phyloP scores from a whole-genome alignment of 92 coral and sea anemone genomes.

The Montipora capitata region DNA sequence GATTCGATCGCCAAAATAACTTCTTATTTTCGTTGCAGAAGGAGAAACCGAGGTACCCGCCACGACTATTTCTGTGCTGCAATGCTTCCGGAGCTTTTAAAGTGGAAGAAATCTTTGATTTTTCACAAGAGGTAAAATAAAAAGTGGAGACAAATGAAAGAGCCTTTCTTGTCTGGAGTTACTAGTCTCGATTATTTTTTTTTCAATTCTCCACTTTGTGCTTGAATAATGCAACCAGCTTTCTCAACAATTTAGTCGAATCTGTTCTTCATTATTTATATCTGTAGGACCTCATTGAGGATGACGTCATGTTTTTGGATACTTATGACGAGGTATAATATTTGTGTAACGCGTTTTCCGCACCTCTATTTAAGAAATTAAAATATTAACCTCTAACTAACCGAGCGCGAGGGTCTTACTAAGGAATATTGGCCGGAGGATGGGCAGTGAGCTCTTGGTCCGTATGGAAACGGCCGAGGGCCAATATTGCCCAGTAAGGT shows the following conservation, averaged over 20 bases:
- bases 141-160: too few relatives aligned
- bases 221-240: background rate
- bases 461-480: too few relatives aligned
- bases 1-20: too few relatives aligned
- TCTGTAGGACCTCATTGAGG: slow-evolving; percentile 87
- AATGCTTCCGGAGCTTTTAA: slow-evolving; percentile 91
- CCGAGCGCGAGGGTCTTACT: slow-evolving; percentile 69
- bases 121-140: slow-evolving; percentile 82
- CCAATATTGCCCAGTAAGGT: too few relatives aligned
- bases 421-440: too few relatives aligned
- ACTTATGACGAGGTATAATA: slow-evolving; percentile 87
- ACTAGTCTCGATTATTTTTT: background rate
- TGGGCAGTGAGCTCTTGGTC: too few relatives aligned
- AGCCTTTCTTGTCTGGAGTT: background rate
- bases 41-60: slow-evolving; percentile 90
- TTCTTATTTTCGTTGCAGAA: slow-evolving; percentile 51
- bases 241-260: background rate
- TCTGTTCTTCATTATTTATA: too few relatives aligned
- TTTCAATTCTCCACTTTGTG: too few relatives aligned
- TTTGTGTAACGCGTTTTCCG: too few relatives aligned
- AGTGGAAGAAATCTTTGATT: slow-evolving; percentile 91
- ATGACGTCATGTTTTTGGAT: slow-evolving; percentile 92
- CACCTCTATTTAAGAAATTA: too few relatives aligned
- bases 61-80: slow-evolving; percentile 92
- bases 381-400: too few relatives aligned